phyloP scores from a whole-genome alignment of 1,140 invertebrate genomes.

The Aphaenogaster rudis region DNA sequence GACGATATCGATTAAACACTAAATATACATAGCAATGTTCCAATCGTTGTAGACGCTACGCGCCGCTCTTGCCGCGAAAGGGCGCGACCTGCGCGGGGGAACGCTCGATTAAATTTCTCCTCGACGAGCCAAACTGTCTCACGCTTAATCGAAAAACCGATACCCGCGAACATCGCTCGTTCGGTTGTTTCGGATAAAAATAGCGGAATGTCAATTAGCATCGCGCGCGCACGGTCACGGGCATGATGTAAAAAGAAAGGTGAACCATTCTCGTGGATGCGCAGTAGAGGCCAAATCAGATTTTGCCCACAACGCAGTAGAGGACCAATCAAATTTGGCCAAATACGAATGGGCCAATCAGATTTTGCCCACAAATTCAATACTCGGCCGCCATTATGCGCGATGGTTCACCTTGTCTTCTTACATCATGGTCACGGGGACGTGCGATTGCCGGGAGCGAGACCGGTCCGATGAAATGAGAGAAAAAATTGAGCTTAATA shows the following conservation, averaged over 20 bases:
- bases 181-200: constrained; percentile 32
- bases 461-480: constrained; percentile 35
- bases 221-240: not conserved
- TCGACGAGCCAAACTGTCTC: constrained; percentile 61
- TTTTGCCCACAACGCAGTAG: no score
- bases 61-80: constrained; percentile 34
- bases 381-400: no score
- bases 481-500: constrained; percentile 60
- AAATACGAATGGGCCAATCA: no score
- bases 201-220: constrained; percentile 60
- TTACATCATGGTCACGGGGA: not conserved
- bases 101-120: constrained; percentile 59
- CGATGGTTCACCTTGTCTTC: no score
- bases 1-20: constrained; percentile 77
- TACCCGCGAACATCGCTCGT: constrained; percentile 19
- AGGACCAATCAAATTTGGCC: no score
- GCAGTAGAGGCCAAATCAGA: no score
- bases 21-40: constrained; percentile 77
- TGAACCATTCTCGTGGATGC: no score
- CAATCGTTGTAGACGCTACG: constrained; percentile 82
- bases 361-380: no score
- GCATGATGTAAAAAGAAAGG: not conserved
- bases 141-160: constrained; percentile 54
- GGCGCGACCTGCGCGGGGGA: constrained; percentile 27
- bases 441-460: constrained; percentile 5